Conservation (phyloP, 2,888 invertebrate species). For the Folsomia manolachei region DNA sequence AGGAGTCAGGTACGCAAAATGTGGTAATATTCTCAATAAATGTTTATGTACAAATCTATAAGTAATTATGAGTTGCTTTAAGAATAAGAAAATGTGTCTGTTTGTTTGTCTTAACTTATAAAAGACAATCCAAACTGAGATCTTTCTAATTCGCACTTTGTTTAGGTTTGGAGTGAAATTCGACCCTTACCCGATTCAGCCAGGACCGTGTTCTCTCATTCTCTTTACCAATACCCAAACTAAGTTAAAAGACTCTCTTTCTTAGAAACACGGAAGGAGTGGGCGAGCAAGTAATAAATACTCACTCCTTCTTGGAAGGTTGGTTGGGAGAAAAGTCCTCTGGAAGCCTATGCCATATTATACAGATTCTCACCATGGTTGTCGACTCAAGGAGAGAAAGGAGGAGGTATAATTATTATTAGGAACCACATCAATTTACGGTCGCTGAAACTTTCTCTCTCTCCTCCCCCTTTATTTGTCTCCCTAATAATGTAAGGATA, state of each 20-base stretch:
- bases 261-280: background rate
- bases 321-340: background rate
- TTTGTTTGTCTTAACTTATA: background rate
- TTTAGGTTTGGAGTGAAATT: background rate
- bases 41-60: no score
- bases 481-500: background rate
- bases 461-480: background rate
- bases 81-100: background rate
- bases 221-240: no score
- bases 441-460: slow-evolving; percentile 19
- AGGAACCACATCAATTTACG: slow-evolving; percentile 25
- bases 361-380: no score
- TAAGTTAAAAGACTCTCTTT: no score
- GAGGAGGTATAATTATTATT: slow-evolving; percentile 25
- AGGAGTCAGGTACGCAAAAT: no score
- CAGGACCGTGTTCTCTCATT: background rate
- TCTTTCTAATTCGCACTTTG: background rate
- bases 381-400: background rate
- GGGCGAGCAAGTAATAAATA: background rate
- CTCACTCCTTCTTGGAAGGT: no score
- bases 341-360: no score
- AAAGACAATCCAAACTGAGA: background rate
- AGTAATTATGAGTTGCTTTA: no score
- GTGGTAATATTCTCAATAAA: no score
- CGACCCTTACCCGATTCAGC: background rate